These are phyloP conservation scores for Silurus meridionalis DNA, from an alignment of 2,113 vertebrate genomes.

Conservation along the genomic window DNA sequence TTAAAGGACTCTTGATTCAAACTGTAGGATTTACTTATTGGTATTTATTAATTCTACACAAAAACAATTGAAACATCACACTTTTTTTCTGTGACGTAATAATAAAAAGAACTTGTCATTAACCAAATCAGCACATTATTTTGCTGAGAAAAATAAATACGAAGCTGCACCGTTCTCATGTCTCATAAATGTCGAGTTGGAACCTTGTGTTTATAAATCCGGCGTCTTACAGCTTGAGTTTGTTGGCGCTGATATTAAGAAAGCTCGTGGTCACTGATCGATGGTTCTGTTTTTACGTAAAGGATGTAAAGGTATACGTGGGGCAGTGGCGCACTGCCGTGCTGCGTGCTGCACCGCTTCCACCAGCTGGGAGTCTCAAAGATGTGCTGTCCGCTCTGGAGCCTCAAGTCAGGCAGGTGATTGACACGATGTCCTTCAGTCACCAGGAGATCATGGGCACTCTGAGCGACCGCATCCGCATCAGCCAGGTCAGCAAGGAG, in stretches of 20 bases:
- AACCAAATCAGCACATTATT: no score
- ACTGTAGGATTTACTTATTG: not conserved
- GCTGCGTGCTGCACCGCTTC: constrained; percentile 56
- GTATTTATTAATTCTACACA: no score
- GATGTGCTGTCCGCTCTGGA: constrained; percentile 69
- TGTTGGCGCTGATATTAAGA: not conserved
- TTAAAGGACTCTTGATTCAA: no score
- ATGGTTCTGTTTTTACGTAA: not conserved
- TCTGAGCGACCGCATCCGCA: constrained; percentile 80
- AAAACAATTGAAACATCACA: no score
- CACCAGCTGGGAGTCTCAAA: constrained; percentile 62
- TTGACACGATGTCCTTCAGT: constrained; percentile 86
- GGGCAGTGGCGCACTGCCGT: constrained; percentile 83
- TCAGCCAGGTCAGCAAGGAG: constrained; percentile 72
- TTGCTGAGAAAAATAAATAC: no score
- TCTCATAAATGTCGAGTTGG: not conserved
- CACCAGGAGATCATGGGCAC: constrained; percentile 77
- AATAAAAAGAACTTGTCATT: not conserved
- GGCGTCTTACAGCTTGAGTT: not conserved
- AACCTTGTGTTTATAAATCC: not conserved
- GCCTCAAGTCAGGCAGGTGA: constrained; percentile 72
- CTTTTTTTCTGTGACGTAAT: no score
- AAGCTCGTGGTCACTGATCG: not conserved
- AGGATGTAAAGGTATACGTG: constrained; percentile 80
- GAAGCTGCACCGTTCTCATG: not conserved